Percentiles rank a stretch among this genome's conserved stretches.
Conservation (phyloP, 2,888 invertebrate species). For the Morinoia aosen region DNA sequence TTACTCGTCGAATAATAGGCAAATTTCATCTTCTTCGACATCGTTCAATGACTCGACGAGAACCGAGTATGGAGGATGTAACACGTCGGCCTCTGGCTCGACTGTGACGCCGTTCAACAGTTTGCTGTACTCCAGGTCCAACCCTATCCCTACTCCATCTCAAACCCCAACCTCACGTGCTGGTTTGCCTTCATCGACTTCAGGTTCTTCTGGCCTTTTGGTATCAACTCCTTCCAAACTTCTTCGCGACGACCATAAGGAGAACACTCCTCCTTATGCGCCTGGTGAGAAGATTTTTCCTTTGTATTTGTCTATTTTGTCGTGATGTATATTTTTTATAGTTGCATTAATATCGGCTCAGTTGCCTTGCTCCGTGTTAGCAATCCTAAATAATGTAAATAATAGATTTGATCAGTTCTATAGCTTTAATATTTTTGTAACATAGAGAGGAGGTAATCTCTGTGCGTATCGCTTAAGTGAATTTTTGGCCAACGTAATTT, state of each 20-base stretch:
- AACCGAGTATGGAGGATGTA: background rate
- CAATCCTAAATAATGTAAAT: too few relatives aligned
- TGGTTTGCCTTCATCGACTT: slow-evolving; percentile 50
- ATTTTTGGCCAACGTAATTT: too few relatives aligned
- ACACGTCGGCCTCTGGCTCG: slow-evolving; percentile 35
- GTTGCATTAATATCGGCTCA: background rate
- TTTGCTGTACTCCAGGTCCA: slow-evolving; percentile 21
- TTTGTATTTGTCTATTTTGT: background rate
- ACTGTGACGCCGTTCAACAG: slow-evolving; percentile 57
- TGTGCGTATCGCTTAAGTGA: too few relatives aligned
- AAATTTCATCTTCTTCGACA: background rate
- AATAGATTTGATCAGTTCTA: background rate
- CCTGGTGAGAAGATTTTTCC: slow-evolving; percentile 34
- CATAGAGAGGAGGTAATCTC: background rate
- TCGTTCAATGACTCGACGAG: background rate
- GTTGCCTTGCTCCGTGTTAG: background rate
- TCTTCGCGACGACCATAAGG: slow-evolving; percentile 64
- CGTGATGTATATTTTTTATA: background rate
- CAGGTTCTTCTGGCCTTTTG: slow-evolving; percentile 54
- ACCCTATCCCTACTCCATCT: slow-evolving; percentile 24
- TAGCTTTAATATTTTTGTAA: background rate
- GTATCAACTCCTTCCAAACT: slow-evolving; percentile 52
- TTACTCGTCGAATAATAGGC: slow-evolving; percentile 23
- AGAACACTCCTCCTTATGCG: slow-evolving; percentile 57
- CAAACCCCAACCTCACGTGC: slow-evolving; percentile 18